Conservation (phyloP, 2,797 vertebrate species). For the Anguilla obscura region DNA sequence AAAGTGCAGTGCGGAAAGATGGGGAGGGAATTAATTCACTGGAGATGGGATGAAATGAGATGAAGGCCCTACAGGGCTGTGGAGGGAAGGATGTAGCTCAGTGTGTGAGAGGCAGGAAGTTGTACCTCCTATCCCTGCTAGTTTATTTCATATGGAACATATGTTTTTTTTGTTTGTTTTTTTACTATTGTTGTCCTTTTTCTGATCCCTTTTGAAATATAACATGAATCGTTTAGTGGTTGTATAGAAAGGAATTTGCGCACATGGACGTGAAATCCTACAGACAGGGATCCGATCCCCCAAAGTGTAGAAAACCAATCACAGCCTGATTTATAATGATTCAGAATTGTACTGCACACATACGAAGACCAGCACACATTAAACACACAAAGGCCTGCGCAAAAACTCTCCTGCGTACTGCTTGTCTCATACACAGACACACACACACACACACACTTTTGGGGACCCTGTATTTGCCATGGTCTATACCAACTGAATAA, state of each 20-base stretch:
- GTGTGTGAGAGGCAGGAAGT: conserved; percentile 30
- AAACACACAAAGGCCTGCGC: not conserved
- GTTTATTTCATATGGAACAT: not conserved
- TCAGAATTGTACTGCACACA: conserved; percentile 30
- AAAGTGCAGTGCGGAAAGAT: conserved; percentile 33
- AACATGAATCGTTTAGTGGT: conserved; percentile 30
- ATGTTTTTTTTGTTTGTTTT: conserved; percentile 46
- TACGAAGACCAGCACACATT: conserved; percentile 29
- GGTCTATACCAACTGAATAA: conserved; percentile 65
- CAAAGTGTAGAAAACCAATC: conserved; percentile 36
- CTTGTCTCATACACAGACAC: conserved; percentile 7
- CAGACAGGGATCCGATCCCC: not conserved
- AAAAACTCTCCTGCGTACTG: not conserved
- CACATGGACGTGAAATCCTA: not conserved
- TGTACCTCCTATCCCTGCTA: conserved; percentile 25
- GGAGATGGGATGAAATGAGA: not conserved
- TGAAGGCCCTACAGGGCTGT: conserved; percentile 47
- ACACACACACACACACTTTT: conserved; percentile 33
- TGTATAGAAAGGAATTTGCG: conserved; percentile 24
- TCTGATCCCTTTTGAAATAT: conserved; percentile 46
- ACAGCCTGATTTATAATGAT: conserved; percentile 37
- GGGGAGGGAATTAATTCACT: conserved; percentile 22
- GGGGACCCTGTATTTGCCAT: conserved; percentile 59
- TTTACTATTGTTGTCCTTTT: conserved; percentile 49
- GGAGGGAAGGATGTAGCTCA: conserved; percentile 37